Evolutionary conservation across 2,888 invertebrate genomes (phyloP).

Genomic region (Bellardia pandia): DNA sequence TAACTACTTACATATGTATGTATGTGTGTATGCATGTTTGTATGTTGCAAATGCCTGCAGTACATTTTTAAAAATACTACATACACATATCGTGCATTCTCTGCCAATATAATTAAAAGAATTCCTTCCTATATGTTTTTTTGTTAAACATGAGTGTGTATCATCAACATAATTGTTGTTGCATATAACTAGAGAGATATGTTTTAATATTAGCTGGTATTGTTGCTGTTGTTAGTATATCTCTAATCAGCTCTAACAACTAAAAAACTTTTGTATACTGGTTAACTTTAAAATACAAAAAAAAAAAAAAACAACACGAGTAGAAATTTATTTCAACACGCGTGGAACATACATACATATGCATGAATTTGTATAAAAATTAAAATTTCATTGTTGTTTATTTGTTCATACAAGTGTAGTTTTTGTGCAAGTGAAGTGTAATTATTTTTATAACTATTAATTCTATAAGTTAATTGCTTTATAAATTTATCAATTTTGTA

Average conservation of each 20-base stretch:
- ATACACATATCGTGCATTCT: slow-evolving; percentile 1
- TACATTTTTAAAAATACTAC: not conserved
- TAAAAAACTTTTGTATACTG: not conserved
- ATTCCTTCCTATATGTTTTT: slow-evolving; percentile 3
- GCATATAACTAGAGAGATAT: not conserved
- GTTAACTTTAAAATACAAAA: not conserved
- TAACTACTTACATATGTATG: no score
- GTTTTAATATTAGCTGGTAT: not conserved
- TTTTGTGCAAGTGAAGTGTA: no score
- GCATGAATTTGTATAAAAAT: no score
- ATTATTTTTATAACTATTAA: no score
- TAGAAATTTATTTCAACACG: no score
- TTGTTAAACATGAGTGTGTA: no score
- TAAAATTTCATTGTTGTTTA: no score
- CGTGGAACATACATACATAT: no score
- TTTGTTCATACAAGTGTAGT: no score
- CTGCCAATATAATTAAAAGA: slow-evolving; percentile 30
- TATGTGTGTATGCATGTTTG: not conserved
- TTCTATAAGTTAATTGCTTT: no score
- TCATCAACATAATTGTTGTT: not conserved
- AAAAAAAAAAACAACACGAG: not conserved
- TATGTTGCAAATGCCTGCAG: slow-evolving; percentile 5
- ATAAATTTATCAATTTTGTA: no score
- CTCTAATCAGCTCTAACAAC: not conserved
- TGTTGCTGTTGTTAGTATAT: not conserved